These are phyloP conservation scores for Cairina moschata DNA, from an alignment of 2,113 vertebrate species.

Conservation along the genomic window DNA sequence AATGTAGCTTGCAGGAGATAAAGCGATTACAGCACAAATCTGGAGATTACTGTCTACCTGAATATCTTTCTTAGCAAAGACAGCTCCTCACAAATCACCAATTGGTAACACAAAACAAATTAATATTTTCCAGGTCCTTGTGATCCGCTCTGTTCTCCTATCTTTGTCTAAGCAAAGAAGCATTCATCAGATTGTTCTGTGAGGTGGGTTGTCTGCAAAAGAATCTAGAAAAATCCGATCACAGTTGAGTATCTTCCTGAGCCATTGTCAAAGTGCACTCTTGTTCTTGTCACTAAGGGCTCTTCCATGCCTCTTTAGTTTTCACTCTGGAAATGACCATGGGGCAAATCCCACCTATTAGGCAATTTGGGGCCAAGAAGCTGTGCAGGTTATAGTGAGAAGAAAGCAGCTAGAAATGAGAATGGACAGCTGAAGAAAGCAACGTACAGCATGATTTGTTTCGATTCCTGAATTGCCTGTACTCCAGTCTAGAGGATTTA, in stretches of 20 bases:
- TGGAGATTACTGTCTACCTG: not conserved
- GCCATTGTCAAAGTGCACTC: not conserved
- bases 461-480: not conserved
- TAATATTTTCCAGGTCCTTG: not conserved
- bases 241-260: not conserved
- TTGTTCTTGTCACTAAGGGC: not conserved
- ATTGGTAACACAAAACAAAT: not conserved
- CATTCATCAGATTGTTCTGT: not conserved
- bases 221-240: not conserved
- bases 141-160: not conserved
- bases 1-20: not conserved
- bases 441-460: slow-evolving; percentile 16
- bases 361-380: not conserved
- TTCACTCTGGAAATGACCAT: rapidly evolving
- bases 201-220: not conserved
- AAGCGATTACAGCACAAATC: not conserved
- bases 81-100: not conserved
- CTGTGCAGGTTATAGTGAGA: not conserved
- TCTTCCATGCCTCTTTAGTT: not conserved
- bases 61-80: not conserved
- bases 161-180: not conserved
- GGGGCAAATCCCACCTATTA: not conserved
- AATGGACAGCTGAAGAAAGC: not conserved
- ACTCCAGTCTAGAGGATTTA: not conserved
- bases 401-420: not conserved